Conservation (phyloP, 2,797 vertebrate genomes). For the Clarias fuscus region DNA sequence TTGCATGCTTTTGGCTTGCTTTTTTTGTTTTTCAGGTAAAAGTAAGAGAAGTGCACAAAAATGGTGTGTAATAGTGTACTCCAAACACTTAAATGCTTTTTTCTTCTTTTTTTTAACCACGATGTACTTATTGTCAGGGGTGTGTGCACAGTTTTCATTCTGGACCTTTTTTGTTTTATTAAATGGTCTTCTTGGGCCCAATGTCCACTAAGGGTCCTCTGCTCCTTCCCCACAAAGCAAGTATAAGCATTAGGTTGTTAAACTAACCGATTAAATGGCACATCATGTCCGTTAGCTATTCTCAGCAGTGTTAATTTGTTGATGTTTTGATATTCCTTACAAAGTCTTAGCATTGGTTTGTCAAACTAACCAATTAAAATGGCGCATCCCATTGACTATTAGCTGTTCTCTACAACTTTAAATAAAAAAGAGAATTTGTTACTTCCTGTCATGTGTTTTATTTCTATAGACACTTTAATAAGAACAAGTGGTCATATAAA, state of each 20-base stretch:
- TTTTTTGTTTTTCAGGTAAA: conserved; percentile 1
- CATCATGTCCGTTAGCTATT: too few species aligned
- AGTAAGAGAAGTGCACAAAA: not conserved
- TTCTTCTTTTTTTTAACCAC: not conserved
- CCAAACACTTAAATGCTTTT: not conserved
- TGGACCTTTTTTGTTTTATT: not conserved
- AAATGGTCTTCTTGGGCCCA: not conserved
- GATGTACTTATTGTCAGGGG: conserved; percentile 8
- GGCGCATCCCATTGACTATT: not conserved
- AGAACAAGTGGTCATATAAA: not conserved
- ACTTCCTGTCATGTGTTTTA: not conserved
- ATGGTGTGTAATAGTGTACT: not conserved
- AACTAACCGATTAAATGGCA: too few species aligned
- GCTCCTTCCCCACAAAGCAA: not conserved
- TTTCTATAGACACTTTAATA: not conserved
- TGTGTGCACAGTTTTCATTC: not conserved
- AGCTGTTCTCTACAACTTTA: not conserved
- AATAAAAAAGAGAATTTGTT: conserved; percentile 22
- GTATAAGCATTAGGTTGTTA: too few species aligned
- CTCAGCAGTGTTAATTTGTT: not conserved
- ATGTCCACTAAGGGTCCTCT: not conserved
- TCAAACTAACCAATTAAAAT: conserved; percentile 16
- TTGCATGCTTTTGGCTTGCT: conserved; percentile 1
- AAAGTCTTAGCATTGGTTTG: conserved; percentile 9
- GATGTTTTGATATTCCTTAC: conserved; percentile 3